Percentiles rank a stretch among this genome's conserved stretches.
Conservation (phyloP, 2,113 vertebrate genomes). For the Origma solitaria region DNA sequence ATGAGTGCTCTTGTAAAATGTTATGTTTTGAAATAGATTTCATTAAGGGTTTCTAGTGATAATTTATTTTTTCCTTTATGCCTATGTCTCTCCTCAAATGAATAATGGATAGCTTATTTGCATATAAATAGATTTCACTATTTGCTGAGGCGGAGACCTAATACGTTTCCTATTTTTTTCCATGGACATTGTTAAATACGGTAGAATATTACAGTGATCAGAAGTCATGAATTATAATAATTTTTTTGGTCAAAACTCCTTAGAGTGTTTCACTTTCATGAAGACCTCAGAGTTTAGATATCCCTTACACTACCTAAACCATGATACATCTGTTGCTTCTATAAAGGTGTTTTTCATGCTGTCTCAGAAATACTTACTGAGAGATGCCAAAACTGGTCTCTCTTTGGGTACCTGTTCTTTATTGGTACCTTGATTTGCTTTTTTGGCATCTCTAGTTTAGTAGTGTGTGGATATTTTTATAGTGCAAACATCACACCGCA, state of each 20-base stretch:
- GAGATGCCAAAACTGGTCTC: background rate
- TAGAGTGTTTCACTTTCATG: background rate
- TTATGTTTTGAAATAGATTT: conserved; percentile 85
- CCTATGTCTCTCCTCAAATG: conserved; percentile 74
- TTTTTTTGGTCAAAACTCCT: conserved; percentile 39
- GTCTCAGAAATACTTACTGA: background rate
- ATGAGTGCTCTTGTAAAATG: conserved; percentile 77
- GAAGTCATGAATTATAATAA: conserved; percentile 40
- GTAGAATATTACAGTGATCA: conserved; percentile 57
- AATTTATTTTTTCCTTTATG: conserved; percentile 85
- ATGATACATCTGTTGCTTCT: background rate
- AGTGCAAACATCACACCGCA: background rate
- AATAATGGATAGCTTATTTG: conserved; percentile 86
- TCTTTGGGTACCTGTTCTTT: background rate
- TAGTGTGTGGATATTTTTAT: background rate
- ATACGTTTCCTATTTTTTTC: conserved; percentile 33
- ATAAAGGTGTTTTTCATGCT: background rate
- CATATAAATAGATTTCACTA: conserved; percentile 93
- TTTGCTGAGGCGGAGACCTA: conserved; percentile 76
- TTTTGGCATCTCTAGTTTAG: background rate
- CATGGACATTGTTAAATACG: conserved; percentile 57
- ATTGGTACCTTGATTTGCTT: background rate
- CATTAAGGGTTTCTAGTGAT: conserved; percentile 83
- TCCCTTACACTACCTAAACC: background rate
- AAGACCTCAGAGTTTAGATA: background rate